Evolutionary conservation across 2,888 invertebrate genomes (phyloP).

Genomic region (Rhagonycha fulva): DNA sequence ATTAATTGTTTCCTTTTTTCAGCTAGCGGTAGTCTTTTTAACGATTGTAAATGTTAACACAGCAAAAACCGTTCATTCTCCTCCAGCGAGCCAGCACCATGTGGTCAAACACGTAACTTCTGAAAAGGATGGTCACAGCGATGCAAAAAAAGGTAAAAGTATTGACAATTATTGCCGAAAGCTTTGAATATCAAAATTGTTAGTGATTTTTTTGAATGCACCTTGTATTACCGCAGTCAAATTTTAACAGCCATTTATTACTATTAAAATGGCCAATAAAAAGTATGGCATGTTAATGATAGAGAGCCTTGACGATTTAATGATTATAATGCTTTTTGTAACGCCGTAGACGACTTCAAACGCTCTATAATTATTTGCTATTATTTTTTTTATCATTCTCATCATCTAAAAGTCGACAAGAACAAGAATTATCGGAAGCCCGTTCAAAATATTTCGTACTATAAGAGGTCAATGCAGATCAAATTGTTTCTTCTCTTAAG

Average conservation of each 20-base stretch:
- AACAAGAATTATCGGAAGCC: neutral
- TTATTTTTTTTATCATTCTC: neutral
- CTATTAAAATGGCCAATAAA: neutral
- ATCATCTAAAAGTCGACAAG: neutral
- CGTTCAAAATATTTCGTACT: neutral
- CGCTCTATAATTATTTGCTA: neutral
- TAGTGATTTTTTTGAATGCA: neutral
- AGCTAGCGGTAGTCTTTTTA: neutral
- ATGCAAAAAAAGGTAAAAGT: conserved; percentile 1
- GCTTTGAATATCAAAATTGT: neutral
- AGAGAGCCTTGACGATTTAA: neutral
- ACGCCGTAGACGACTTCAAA: neutral
- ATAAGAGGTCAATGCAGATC: neutral
- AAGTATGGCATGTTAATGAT: neutral
- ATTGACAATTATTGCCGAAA: neutral
- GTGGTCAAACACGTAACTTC: neutral
- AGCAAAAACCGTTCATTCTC: neutral
- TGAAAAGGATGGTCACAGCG: neutral
- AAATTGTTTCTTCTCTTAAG: neutral
- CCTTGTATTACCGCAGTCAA: neutral
- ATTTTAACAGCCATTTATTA: neutral
- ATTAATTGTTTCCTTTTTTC: neutral
- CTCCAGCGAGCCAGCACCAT: neutral
- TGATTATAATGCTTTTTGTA: neutral
- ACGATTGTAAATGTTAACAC: neutral